Base-by-base conservation (phyloP, 2,888 invertebrate species). In the Aporophyla nigra region DNA sequence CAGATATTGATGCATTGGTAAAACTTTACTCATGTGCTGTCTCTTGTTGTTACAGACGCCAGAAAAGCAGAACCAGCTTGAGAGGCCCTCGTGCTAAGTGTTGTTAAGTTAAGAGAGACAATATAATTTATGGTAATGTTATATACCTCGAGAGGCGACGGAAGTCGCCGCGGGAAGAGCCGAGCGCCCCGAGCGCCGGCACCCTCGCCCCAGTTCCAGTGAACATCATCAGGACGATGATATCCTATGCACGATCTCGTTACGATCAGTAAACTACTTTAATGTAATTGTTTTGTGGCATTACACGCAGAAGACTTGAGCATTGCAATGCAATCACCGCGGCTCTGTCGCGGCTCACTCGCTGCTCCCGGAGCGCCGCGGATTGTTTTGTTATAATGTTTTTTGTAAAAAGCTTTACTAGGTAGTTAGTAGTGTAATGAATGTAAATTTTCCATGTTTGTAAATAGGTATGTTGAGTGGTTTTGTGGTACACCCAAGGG, bases 51-150 rank as follows among this genome's bases (percentile, higher is more conserved):
- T 97, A 91, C 97, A 97, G 97, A 97, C 97, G 86, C 97, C 97
- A 88, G 97, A 97, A 92, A 97, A 97, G 93, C 96, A 97, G 90
- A 97, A 97, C 89, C 97, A 97, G 83, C 97, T 97, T 76, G 97
- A 97, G 92, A 97, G 97, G 95, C 96, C 97, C 86, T 94, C 95
- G 86, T 96, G 96, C 90, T 96, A 95, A 93, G 90, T 91, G 92
- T 86, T 90, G 78, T 86, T 94, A 95, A 91, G 74, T 89, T 93
- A 92, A 93, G 90, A 92, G 82, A 92, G 94, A 95, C 95, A 90
- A 90, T 94, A 91, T 93, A 93, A 94, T 93, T 94, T 94, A 94
- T 95, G 95, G 94, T 94, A 95, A 94, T 90, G 90, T 90, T 92
- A 95, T 86, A 92, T 93, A 95, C 95, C 94, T 95, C 95, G 94